phyloP scores from a whole-genome alignment of 2,888 invertebrate species.

The Anaspis maculata region DNA sequence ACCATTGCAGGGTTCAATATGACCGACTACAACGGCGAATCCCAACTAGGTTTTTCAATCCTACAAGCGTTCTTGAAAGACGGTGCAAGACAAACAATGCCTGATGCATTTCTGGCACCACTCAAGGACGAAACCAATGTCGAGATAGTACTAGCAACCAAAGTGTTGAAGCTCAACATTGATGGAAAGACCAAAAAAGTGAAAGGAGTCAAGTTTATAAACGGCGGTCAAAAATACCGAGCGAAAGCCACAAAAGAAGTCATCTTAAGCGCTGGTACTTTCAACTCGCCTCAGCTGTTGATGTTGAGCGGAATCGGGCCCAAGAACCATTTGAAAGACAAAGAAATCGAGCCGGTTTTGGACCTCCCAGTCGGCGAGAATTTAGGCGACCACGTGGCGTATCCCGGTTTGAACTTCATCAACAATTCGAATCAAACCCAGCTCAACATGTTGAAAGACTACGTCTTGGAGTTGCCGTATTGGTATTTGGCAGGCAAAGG shows the following conservation, averaged over 20 bases:
- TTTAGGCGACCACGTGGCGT: slow-evolving; percentile 52
- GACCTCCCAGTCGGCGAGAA: slow-evolving; percentile 55
- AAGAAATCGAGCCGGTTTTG: slow-evolving; percentile 46
- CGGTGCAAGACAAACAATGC: slow-evolving; percentile 49
- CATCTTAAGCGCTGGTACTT: slow-evolving; percentile 65
- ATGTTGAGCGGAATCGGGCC: slow-evolving; percentile 75
- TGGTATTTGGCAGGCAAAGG: slow-evolving; percentile 38
- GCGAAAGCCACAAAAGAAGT: slow-evolving; percentile 48
- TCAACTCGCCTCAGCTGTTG: slow-evolving; percentile 76
- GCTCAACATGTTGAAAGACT: slow-evolving; percentile 38
- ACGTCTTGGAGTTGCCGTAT: slow-evolving; percentile 33
- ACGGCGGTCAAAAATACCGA: slow-evolving; percentile 30
- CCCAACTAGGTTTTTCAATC: slow-evolving; percentile 38
- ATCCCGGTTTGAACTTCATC: slow-evolving; percentile 37
- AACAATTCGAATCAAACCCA: slow-evolving; percentile 1
- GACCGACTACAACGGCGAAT: slow-evolving; percentile 39
- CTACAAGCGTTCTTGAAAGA: slow-evolving; percentile 42
- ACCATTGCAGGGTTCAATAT: too few relatives aligned
- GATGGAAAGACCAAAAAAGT: slow-evolving; percentile 40
- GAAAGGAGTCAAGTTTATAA: slow-evolving; percentile 40
- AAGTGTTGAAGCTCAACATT: slow-evolving; percentile 51
- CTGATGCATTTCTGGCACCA: slow-evolving; percentile 51
- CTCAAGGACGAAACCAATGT: slow-evolving; percentile 49
- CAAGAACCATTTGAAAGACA: slow-evolving; percentile 46
- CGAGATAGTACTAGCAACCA: slow-evolving; percentile 47